Base-by-base conservation (phyloP, 2,113 vertebrate genomes). In the Cisticola juncidis region DNA sequence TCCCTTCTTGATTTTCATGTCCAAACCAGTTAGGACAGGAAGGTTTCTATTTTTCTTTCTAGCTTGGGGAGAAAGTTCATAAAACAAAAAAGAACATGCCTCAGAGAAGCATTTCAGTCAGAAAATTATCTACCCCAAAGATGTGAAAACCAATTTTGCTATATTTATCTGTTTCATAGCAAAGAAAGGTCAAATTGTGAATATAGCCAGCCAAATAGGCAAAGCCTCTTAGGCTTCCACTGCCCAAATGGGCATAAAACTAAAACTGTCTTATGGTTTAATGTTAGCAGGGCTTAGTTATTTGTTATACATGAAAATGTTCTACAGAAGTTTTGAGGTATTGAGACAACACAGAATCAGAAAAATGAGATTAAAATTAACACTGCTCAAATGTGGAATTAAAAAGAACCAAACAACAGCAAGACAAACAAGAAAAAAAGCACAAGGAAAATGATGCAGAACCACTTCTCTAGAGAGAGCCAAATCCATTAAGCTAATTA, bases 401-500 rank as follows among this genome's bases (percentile, higher is more conserved):
- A 42, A 70, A 92, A 87, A 81, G 64, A 42, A 8, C 56, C 25
- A 42, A 80, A 48, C 19, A 68, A 57, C 36, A 81, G 28, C 12
- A 78, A 73, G 77, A 45, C n/a, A 82, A 66, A 48, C 36, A 72
- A 47, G 31, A 10, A 48, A 81, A 78, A 81, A 44, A 9, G 2
- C 54, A 48, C 18, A 28, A 44, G 50, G 12, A 86, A 92, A 93
- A 86, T n/a, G 0, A 84, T 87, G 57, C 73, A 94, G 92, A 92
- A 66, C 64, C 35, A 66, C 26, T 83, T 85, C 56, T 56, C 77
- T 36, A 53, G 80, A 81, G 77, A 71, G 18, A 42, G 57, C 20
- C 70, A 95, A 95, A 91, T 64, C 61, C 69, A 92, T 91, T 92
- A 86, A 86, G 68, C 24, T 83, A 94, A 91, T 91, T 68, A 83